These are phyloP conservation scores for Fregata magnificens DNA, from an alignment of 2,113 vertebrate genomes.

Conservation along the genomic window DNA sequence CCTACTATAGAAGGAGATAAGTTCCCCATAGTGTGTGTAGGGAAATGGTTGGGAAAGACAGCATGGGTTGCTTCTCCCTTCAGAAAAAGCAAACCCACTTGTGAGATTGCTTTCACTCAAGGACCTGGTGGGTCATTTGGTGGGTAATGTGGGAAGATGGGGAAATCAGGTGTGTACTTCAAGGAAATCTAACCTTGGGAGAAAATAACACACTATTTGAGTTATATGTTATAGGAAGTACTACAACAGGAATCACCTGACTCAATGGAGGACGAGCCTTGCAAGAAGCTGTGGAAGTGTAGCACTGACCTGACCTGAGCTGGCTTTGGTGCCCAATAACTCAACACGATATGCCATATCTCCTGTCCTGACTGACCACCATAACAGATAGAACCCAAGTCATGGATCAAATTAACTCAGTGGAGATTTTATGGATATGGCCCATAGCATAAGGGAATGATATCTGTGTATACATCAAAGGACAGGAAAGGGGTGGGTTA, in stretches of 20 bases:
- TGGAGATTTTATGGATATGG: background rate
- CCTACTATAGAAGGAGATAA: background rate
- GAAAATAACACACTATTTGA: background rate
- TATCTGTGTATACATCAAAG: background rate
- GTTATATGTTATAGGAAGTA: background rate
- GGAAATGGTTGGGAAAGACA: background rate
- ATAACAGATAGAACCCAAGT: background rate
- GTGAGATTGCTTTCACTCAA: background rate
- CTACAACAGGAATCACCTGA: background rate
- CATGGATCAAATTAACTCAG: background rate
- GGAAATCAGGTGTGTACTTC: background rate
- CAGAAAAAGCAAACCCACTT: background rate
- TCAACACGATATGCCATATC: background rate
- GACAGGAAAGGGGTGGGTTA: background rate
- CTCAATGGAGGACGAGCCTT: background rate
- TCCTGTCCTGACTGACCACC: background rate
- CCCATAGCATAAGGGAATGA: background rate
- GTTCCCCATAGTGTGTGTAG: no score
- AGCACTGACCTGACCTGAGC: background rate
- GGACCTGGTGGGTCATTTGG: background rate
- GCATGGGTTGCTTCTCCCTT: background rate
- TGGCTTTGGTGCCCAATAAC: background rate
- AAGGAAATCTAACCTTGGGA: background rate
- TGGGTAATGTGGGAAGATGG: background rate
- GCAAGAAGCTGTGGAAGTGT: background rate